Conservation (phyloP, 2,113 vertebrate species). For the Chaenogobius annularis region DNA sequence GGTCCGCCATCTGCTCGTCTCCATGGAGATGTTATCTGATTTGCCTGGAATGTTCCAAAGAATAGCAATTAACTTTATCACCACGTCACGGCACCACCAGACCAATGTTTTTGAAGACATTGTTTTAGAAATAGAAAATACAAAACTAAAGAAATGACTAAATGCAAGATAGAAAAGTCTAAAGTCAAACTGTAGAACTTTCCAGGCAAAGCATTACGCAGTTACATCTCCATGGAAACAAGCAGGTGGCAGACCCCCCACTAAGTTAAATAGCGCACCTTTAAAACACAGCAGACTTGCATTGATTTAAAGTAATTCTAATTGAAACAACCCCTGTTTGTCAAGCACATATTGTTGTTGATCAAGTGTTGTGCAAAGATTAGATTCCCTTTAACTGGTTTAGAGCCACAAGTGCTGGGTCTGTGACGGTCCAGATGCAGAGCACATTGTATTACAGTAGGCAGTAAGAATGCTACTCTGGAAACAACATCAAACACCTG, state of each 20-base stretch:
- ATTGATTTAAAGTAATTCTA: background rate
- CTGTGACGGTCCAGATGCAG: conserved; percentile 60
- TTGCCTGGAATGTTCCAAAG: too few species aligned
- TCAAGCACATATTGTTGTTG: background rate
- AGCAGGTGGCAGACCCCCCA: too few species aligned
- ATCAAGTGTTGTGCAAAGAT: conserved; percentile 3
- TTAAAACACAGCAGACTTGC: background rate
- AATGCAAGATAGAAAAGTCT: background rate
- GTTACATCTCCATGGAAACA: too few species aligned
- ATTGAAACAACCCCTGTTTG: background rate
- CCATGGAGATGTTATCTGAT: background rate
- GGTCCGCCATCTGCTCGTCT: background rate
- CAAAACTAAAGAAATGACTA: background rate
- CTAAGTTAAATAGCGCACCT: background rate
- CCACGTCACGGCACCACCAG: background rate
- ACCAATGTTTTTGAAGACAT: background rate
- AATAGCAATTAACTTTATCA: background rate
- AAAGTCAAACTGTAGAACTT: background rate
- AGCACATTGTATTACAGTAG: conserved; percentile 74
- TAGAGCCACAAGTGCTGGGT: conserved; percentile 30
- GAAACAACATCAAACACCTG: conserved; percentile 66
- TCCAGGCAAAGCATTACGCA: too few species aligned
- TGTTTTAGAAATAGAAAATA: background rate
- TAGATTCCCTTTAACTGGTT: conserved; percentile 12
- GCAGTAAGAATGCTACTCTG: conserved; percentile 64